phyloP scores from a whole-genome alignment of 2,113 vertebrate species.

The Heptranchias perlo region DNA sequence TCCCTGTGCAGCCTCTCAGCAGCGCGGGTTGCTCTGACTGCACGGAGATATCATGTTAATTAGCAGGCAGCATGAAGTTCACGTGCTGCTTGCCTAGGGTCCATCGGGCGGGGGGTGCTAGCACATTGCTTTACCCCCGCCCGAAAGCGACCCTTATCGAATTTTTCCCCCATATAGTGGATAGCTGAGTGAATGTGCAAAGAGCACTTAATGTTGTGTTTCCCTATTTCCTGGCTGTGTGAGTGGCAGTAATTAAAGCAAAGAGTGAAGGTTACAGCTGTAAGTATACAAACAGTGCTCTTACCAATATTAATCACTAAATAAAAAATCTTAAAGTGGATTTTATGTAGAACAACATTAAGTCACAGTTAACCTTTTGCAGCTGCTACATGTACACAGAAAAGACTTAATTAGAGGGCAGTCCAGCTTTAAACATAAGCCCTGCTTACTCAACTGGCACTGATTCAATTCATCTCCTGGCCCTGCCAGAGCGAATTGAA shows the following conservation, averaged over 20 bases:
- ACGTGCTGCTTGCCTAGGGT: too few relatives aligned
- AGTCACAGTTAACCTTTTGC: background rate
- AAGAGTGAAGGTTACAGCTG: background rate
- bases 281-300: background rate
- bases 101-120: too few relatives aligned
- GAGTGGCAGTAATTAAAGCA: background rate
- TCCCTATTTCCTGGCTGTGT: background rate
- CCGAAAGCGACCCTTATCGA: too few relatives aligned
- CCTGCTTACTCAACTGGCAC: background rate
- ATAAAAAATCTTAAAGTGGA: background rate
- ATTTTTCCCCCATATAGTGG: too few relatives aligned
- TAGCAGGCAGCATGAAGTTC: too few relatives aligned
- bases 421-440: background rate
- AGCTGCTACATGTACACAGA: too few relatives aligned
- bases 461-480: constrained; percentile 31
- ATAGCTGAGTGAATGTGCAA: background rate
- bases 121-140: too few relatives aligned
- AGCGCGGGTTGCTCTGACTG: too few relatives aligned
- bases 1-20: too few relatives aligned
- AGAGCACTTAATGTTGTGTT: background rate
- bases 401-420: background rate
- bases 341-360: background rate
- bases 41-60: too few relatives aligned
- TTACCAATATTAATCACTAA: background rate
- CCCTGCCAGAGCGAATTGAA: background rate